Evolutionary conservation across 2,888 invertebrate genomes (phyloP).

Genomic region (Fragum whitleyi): DNA sequence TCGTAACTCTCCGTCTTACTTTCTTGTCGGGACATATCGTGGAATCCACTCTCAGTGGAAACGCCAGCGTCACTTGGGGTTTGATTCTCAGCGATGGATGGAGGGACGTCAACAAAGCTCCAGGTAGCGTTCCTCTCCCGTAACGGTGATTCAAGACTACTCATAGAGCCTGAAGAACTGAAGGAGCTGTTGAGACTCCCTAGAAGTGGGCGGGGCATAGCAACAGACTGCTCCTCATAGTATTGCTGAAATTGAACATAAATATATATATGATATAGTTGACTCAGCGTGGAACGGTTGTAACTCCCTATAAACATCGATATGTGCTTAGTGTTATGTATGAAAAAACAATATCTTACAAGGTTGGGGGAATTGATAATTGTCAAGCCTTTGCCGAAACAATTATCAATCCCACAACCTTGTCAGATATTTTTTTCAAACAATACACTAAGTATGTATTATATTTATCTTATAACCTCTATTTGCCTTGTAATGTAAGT

Average conservation of each 20-base stretch:
- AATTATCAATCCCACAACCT: too few relatives aligned
- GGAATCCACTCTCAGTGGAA: constrained; percentile 75
- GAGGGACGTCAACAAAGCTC: constrained; percentile 69
- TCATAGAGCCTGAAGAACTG: constrained; percentile 53
- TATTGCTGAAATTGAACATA: constrained; percentile 61
- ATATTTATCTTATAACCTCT: too few relatives aligned
- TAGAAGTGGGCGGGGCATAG: constrained; percentile 38
- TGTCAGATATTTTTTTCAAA: too few relatives aligned
- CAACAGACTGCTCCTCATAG: constrained; percentile 55
- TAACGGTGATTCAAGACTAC: constrained; percentile 60
- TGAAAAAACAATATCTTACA: too few relatives aligned
- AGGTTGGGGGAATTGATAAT: too few relatives aligned
- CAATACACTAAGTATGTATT: too few relatives aligned
- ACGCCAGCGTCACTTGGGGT: constrained; percentile 68
- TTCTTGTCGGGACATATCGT: constrained; percentile 80
- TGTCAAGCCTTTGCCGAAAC: too few relatives aligned
- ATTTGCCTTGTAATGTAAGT: too few relatives aligned
- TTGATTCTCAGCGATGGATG: constrained; percentile 69
- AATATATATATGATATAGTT: too few relatives aligned
- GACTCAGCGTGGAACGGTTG: too few relatives aligned
- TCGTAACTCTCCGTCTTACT: constrained; percentile 80
- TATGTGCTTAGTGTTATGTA: background rate
- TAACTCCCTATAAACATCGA: background rate
- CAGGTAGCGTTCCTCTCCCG: constrained; percentile 59
- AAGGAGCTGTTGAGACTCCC: constrained; percentile 53